A percentile compares a stretch with the other conserved stretches of the same genome.
These are phyloP conservation scores for Corbicula japonica DNA, from an alignment of 2,888 invertebrate genomes.

Conservation along the genomic window DNA sequence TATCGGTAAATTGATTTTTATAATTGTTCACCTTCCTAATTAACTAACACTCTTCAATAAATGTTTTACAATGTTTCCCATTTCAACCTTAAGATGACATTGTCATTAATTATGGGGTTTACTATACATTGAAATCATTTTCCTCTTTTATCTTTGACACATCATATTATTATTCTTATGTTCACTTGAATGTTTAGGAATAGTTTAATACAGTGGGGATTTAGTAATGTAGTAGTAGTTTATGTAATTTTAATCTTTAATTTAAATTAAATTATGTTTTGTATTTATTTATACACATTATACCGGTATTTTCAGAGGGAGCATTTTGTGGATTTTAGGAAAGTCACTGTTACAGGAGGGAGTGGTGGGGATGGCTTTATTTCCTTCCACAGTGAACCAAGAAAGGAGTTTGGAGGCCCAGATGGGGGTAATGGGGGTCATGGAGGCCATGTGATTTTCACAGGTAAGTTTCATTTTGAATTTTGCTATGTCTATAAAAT, in stretches of 20 bases:
- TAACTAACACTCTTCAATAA: too few species aligned
- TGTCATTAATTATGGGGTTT: too few species aligned
- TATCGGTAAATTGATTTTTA: too few species aligned
- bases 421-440: slow-evolving; percentile 99
- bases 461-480: slow-evolving; percentile 87
- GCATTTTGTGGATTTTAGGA: slow-evolving; percentile 91
- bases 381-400: slow-evolving; percentile 93
- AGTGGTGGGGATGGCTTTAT: slow-evolving; percentile 97
- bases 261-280: background rate
- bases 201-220: too few species aligned
- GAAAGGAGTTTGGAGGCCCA: slow-evolving; percentile 94
- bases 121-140: too few species aligned
- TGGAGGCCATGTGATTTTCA: slow-evolving; percentile 96
- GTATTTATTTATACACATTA: slow-evolving; percentile 2
- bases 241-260: slow-evolving; percentile 5
- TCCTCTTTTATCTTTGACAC: too few species aligned
- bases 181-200: too few species aligned
- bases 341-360: slow-evolving; percentile 92
- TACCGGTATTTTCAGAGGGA: slow-evolving; percentile 66
- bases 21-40: too few species aligned
- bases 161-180: background rate
- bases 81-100: too few species aligned
- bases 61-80: too few species aligned
- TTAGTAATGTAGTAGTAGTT: too few species aligned
- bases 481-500: too few species aligned